A percentile compares a stretch with the other conserved stretches of the same genome.
Conservation (phyloP, 2,888 invertebrate genomes). For the Phyllotreta striolata region DNA sequence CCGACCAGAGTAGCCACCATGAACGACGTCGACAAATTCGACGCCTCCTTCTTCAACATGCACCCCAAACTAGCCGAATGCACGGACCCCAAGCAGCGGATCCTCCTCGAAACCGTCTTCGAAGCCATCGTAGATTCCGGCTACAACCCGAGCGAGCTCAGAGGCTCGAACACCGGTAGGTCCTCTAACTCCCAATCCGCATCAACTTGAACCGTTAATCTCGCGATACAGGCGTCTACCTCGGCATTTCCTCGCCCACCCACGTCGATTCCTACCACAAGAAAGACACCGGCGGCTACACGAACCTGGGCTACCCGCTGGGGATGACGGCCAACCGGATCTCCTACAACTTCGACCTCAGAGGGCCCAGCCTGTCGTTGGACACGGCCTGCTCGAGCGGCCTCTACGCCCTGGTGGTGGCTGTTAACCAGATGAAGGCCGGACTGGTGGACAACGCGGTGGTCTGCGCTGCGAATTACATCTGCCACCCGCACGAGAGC, state of each 20-base stretch:
- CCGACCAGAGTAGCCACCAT: too few relatives aligned
- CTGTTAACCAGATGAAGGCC: slow-evolving; percentile 40
- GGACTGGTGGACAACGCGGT: slow-evolving; percentile 40
- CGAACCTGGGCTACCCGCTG: slow-evolving; percentile 37
- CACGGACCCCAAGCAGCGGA: slow-evolving; percentile 48
- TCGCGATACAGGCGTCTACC: too few relatives aligned
- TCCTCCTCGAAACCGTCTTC: slow-evolving; percentile 46
- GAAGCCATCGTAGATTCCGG: slow-evolving; percentile 51
- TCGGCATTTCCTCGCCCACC: slow-evolving; percentile 1
- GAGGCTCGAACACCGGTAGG: slow-evolving; percentile 46
- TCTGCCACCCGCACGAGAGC: slow-evolving; percentile 44
- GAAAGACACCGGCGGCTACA: slow-evolving; percentile 38
- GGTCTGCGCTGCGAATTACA: slow-evolving; percentile 42
- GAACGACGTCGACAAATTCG: slow-evolving; percentile 45
- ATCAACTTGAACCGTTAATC: neutral
- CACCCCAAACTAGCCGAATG: slow-evolving; percentile 46
- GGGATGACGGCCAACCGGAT: slow-evolving; percentile 43
- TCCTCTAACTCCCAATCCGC: slow-evolving; percentile 10
- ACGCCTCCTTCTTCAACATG: slow-evolving; percentile 47
- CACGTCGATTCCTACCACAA: slow-evolving; percentile 24
- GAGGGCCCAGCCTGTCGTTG: slow-evolving; percentile 47
- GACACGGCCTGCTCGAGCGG: slow-evolving; percentile 50
- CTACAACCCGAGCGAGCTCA: slow-evolving; percentile 46
- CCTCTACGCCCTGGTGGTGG: slow-evolving; percentile 43
- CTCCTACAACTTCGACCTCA: slow-evolving; percentile 48